phyloP scores from a whole-genome alignment of 2,113 vertebrate species.

The Syngnathus scovelli region DNA sequence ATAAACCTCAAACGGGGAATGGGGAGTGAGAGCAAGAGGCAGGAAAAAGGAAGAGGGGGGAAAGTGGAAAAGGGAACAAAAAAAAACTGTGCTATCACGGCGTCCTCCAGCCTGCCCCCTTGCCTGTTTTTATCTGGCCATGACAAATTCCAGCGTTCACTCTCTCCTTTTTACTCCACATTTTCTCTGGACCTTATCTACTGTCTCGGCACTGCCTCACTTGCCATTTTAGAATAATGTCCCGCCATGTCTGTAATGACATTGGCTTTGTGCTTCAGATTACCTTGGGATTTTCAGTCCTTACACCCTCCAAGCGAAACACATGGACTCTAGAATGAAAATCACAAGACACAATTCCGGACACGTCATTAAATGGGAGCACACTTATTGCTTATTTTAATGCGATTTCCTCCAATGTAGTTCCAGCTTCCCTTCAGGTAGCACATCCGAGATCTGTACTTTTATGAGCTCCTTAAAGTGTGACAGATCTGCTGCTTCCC shows the following conservation, averaged over 20 bases:
- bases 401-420: not conserved
- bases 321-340: constrained; percentile 44
- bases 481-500: constrained; percentile 65
- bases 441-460: constrained; percentile 42
- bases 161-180: constrained; percentile 60
- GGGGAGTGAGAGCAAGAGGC: constrained; percentile 35
- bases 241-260: constrained; percentile 74
- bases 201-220: constrained; percentile 68
- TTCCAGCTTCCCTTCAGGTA: constrained; percentile 27
- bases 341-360: constrained; percentile 10
- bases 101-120: constrained; percentile 58
- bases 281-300: constrained; percentile 66
- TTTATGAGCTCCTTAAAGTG: constrained; percentile 67
- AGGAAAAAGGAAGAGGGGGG: constrained; percentile 21
- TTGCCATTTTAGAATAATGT: constrained; percentile 75
- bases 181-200: constrained; percentile 74
- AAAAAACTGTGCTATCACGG: constrained; percentile 50
- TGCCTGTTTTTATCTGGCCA: constrained; percentile 68
- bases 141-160: constrained; percentile 73
- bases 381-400: not conserved
- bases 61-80: constrained; percentile 6
- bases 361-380: not conserved
- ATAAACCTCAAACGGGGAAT: constrained; percentile 67
- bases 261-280: constrained; percentile 72
- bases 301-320: constrained; percentile 23